Base-by-base conservation (phyloP, 92 coral and sea anemone genomes). In the Siderastrea radians region DNA sequence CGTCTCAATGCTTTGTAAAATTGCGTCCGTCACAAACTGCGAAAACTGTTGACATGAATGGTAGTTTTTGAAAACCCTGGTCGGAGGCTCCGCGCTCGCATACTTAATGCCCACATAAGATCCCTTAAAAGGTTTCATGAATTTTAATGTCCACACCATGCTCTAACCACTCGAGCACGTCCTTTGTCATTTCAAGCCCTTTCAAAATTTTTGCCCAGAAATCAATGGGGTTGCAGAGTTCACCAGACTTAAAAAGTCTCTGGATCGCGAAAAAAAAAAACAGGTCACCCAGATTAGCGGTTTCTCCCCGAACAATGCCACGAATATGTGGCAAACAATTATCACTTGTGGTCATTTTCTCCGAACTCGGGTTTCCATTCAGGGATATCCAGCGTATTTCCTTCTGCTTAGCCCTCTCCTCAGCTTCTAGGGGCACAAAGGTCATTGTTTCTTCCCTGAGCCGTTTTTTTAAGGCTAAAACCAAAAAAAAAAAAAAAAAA, bases 11-110 rank as follows among this genome's bases (percentile, higher is more conserved):
- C 89, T 75, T 14, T 77, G 84, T 12, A 84, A 9, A 26, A 90
- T 62, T 10, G 93, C 67, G 16, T 84, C 65, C 26, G 76, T 49
- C 46, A 89, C 77, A 64, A 89, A 89, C 26, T 79, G 63, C 67
- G 69, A 47, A 72, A 90, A 91, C 16, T 72, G 90, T 77, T 60
- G 44, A 75, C 94, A 86, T 3, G 94, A 86, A 52, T 72, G n/a
- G 78, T 91, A 80, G 75, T 91, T 86, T 19, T 50, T 66, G 44
- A 81, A 87, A 46, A 86, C 67, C 6, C 74, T 68, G 19, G 83
- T 7, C 43, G 94, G 91, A 47, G 89, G 88, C 43, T 68, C 46
- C 44, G 53, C 63, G 47, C 84, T 72, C 50, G 72, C 86, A 57
- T 75, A 91, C 63, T 81, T 66, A 3, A 26, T 81, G 1, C 91